Evolutionary conservation across 2,113 vertebrate genomes (phyloP).

Genomic region (Hylia prasina): DNA sequence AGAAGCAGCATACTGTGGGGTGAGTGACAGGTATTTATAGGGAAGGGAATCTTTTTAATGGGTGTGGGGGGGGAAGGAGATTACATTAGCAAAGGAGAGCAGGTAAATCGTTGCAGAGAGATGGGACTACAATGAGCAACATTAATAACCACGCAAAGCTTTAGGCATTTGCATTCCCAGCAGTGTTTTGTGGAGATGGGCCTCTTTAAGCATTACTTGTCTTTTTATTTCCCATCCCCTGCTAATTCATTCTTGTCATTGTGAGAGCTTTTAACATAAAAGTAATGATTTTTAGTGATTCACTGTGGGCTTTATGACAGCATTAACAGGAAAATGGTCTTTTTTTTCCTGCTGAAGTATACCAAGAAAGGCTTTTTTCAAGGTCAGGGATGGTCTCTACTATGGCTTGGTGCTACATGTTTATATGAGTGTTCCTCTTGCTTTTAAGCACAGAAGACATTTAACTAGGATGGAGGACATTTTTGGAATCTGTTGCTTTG

Average conservation of each 20-base stretch:
- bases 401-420: not conserved
- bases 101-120: not conserved
- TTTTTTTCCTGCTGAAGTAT: not conserved
- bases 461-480: not conserved
- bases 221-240: not conserved
- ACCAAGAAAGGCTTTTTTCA: not conserved
- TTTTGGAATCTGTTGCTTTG: not conserved
- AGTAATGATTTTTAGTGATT: constrained; percentile 12
- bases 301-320: not conserved
- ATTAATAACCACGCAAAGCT: not conserved
- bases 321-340: not conserved
- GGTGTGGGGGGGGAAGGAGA: not conserved
- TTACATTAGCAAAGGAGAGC: not conserved
- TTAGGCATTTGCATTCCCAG: not conserved
- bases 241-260: constrained; percentile 17
- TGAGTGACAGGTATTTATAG: not conserved
- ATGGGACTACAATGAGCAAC: not conserved
- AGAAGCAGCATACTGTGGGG: not conserved
- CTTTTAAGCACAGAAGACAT: not conserved
- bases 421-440: not conserved
- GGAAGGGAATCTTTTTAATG: not conserved
- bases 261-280: constrained; percentile 24
- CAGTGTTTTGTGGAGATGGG: not conserved
- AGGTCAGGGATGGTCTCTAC: not conserved
- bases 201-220: not conserved